A percentile compares a stretch with the other conserved stretches of the same genome.
Evolutionary conservation across 2,888 invertebrate genomes (phyloP).

Genomic region (Clivina fossor): DNA sequence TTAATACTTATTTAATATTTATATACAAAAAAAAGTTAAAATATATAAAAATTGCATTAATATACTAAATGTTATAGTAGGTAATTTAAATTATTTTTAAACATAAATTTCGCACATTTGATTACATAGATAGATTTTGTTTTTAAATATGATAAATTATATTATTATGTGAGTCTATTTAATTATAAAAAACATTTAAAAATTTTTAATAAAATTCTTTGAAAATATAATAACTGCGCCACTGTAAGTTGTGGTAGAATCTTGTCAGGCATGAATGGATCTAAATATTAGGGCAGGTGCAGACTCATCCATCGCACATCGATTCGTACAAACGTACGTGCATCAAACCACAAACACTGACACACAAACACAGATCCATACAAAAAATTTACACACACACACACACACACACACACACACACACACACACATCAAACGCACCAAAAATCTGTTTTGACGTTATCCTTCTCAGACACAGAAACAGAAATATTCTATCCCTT

Average conservation of each 20-base stretch:
- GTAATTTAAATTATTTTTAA: too few species aligned
- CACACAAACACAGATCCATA: constrained; percentile 5
- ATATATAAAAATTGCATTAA: too few species aligned
- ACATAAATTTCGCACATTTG: too few species aligned
- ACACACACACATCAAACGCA: not conserved
- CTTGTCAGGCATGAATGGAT: constrained; percentile 40
- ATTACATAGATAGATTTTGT: too few species aligned
- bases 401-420: not conserved
- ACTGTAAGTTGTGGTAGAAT: constrained; percentile 36
- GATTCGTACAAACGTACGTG: constrained; percentile 7
- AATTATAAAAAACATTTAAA: too few species aligned
- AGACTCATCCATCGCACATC: constrained; percentile 30
- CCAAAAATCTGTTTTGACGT: constrained; percentile 10
- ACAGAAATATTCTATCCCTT: constrained; percentile 5
- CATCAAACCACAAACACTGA: constrained; percentile 15
- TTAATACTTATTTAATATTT: too few species aligned
- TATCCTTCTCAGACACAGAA: not conserved
- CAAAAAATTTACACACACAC: not conserved
- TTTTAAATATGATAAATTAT: too few species aligned
- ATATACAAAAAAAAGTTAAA: too few species aligned
- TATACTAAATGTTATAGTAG: too few species aligned
- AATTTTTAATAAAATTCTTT: not conserved
- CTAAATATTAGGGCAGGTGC: constrained; percentile 46
- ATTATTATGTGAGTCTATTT: too few species aligned
- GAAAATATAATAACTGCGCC: constrained; percentile 21